Evolutionary conservation across 2,888 invertebrate species (phyloP).

Genomic region (Camponotus fellah): DNA sequence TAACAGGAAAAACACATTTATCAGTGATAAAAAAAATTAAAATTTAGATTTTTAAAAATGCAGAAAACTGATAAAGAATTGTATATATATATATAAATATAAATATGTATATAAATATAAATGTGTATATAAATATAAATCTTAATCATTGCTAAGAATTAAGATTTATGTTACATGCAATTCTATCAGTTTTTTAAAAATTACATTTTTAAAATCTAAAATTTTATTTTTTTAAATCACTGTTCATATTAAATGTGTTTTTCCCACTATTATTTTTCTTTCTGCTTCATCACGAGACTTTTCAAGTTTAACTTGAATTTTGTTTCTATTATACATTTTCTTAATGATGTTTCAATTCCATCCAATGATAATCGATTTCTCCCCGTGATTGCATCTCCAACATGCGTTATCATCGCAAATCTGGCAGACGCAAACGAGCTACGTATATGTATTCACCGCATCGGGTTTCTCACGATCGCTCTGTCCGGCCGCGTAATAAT

Average conservation of each 20-base stretch:
- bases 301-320: neutral
- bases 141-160: neutral
- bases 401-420: slow-evolving; percentile 15
- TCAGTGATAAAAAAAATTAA: too few species aligned
- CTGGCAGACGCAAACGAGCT: neutral
- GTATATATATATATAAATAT: too few species aligned
- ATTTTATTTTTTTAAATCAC: neutral
- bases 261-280: neutral
- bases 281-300: neutral
- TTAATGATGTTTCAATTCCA: neutral
- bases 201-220: neutral
- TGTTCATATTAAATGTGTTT: neutral
- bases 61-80: too few species aligned
- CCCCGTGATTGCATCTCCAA: slow-evolving; percentile 11
- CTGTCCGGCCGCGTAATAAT: slow-evolving; percentile 10
- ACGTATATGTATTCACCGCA: neutral
- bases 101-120: too few species aligned
- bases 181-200: neutral
- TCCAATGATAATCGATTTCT: slow-evolving; percentile 7
- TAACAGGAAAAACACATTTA: too few species aligned
- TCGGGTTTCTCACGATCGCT: slow-evolving; percentile 12
- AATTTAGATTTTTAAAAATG: too few species aligned
- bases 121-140: too few species aligned
- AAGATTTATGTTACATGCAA: neutral
- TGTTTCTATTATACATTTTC: neutral